Percentiles rank a stretch among this genome's conserved stretches.
phyloP scores from a whole-genome alignment of 2,888 invertebrate genomes.

The Aphrophora alni region DNA sequence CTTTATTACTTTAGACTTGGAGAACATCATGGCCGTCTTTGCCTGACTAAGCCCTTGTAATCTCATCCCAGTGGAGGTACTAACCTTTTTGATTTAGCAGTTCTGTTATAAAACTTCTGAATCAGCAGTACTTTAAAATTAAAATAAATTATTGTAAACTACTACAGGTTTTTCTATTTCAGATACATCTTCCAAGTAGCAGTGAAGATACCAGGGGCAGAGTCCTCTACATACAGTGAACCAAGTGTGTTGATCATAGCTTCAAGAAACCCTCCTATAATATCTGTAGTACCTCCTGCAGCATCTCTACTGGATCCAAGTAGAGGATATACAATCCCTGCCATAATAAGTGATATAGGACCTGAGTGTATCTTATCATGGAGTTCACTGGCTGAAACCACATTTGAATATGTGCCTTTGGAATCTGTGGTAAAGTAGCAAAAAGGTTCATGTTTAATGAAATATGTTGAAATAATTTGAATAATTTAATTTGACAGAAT shows the following conservation, averaged over 20 bases:
- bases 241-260: background rate
- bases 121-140: too few relatives aligned
- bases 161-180: background rate
- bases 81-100: too few relatives aligned
- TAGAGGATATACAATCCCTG: background rate
- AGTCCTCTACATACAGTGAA: background rate
- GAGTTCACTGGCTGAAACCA: background rate
- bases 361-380: background rate
- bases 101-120: too few relatives aligned
- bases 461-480: too few relatives aligned
- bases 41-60: too few relatives aligned
- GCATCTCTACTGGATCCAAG: background rate
- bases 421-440: background rate
- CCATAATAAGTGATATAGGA: background rate
- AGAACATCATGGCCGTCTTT: too few relatives aligned
- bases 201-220: background rate
- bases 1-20: too few relatives aligned
- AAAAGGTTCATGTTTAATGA: too few relatives aligned
- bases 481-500: too few relatives aligned
- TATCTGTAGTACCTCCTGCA: background rate
- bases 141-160: background rate
- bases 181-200: background rate
- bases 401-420: background rate
- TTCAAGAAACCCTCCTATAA: background rate
- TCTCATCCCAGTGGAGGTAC: too few relatives aligned